phyloP scores from a whole-genome alignment of 1,140 invertebrate species.

The Cotesia typhae region DNA sequence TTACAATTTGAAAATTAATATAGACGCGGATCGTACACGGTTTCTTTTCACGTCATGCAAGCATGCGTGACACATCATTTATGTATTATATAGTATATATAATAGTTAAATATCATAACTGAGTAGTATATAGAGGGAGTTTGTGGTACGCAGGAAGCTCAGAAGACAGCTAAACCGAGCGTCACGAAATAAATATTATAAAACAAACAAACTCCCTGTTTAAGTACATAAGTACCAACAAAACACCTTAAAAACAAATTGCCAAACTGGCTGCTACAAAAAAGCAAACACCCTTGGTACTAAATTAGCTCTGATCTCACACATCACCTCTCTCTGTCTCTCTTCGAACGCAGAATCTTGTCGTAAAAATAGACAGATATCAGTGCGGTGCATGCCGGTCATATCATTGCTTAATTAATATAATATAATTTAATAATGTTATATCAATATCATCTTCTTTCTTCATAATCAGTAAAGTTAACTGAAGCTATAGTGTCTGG shows the following conservation, averaged over 20 bases:
- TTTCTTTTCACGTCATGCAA: slow-evolving; percentile 16
- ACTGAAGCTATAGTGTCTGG: too few species aligned
- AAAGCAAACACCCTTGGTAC: too few species aligned
- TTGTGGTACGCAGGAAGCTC: slow-evolving; percentile 1
- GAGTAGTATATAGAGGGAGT: slow-evolving; percentile 6
- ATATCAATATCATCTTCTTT: too few species aligned
- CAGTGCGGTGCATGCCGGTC: too few species aligned
- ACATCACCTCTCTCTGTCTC: too few species aligned
- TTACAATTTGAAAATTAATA: slow-evolving; percentile 12
- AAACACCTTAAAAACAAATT: neutral
- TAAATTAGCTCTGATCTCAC: too few species aligned
- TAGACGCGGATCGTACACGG: neutral
- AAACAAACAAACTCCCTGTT: neutral
- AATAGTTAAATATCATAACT: slow-evolving; percentile 11
- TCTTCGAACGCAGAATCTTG: too few species aligned
- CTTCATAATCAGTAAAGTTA: too few species aligned
- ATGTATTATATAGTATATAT: neutral
- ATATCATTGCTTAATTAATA: too few species aligned
- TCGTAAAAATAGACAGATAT: too few species aligned
- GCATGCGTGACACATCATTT: slow-evolving; percentile 18
- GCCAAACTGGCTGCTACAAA: too few species aligned
- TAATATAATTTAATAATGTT: too few species aligned
- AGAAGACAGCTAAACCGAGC: neutral
- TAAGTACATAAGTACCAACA: neutral
- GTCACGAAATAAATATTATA: neutral